A percentile compares a stretch with the other conserved stretches of the same genome.
These are phyloP conservation scores for Microcebus lehilahytsara DNA, from an alignment of 2,113 vertebrate genomes.

Conservation along the genomic window DNA sequence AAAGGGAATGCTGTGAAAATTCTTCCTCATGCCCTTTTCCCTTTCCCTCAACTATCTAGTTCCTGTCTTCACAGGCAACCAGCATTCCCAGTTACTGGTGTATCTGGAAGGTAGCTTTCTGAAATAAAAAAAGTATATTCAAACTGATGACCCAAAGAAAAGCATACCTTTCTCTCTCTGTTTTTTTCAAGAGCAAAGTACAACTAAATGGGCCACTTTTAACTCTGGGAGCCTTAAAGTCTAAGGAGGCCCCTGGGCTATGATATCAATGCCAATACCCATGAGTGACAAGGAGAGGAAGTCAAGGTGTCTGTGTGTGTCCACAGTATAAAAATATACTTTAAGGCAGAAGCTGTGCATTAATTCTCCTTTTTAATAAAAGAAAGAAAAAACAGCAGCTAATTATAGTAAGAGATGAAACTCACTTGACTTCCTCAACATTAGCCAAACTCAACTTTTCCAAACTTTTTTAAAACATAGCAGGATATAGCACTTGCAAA, in stretches of 20 bases:
- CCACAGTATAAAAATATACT: not conserved
- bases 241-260: not conserved
- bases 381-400: not conserved
- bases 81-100: not conserved
- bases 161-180: not conserved
- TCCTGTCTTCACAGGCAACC: not conserved
- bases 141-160: not conserved
- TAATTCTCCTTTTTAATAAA: not conserved
- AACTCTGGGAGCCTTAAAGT: not conserved
- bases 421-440: not conserved
- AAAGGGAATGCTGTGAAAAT: not conserved
- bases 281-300: not conserved
- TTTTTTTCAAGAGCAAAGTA: not conserved
- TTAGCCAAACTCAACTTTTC: not conserved
- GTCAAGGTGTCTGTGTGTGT: not conserved
- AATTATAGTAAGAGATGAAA: not conserved
- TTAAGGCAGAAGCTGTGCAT: not conserved
- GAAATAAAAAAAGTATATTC: not conserved
- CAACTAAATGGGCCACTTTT: not conserved
- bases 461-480: not conserved
- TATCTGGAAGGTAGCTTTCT: not conserved
- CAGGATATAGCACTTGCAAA: not conserved
- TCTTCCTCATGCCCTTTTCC: not conserved
- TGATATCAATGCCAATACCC: not conserved
- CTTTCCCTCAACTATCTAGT: not conserved